Conservation (phyloP, 2,888 invertebrate species). For the Kryphioiulus occultus region DNA sequence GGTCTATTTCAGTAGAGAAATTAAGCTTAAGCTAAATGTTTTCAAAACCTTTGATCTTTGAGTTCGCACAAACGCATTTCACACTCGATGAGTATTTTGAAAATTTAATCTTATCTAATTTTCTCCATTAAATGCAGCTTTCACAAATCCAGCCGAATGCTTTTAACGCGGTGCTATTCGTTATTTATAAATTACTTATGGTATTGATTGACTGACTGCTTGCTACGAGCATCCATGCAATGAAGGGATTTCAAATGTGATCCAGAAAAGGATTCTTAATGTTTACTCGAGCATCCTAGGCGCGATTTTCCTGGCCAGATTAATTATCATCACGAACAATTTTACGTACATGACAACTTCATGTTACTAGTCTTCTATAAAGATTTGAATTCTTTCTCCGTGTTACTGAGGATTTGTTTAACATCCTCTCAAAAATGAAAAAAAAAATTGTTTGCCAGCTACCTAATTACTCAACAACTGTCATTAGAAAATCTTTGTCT, state of each 20-base stretch:
- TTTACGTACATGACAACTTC: no score
- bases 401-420: no score
- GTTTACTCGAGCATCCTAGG: neutral
- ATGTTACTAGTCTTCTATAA: no score
- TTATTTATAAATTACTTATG: neutral
- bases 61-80: neutral
- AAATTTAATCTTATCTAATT: neutral
- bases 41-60: neutral
- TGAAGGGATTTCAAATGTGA: neutral
- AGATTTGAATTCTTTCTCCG: no score
- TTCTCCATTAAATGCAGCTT: slow-evolving; percentile 5
- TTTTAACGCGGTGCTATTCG: slow-evolving; percentile 5
- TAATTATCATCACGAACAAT: no score
- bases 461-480: no score
- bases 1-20: neutral
- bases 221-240: neutral
- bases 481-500: no score
- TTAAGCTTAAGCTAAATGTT: slow-evolving; percentile 5
- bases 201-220: neutral
- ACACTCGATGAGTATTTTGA: neutral
- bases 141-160: neutral
- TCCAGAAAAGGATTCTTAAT: neutral
- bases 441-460: no score
- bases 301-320: neutral
- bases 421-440: no score